Evolutionary conservation across 2,797 vertebrate genomes (phyloP).

Genomic region (Gymnopithys bicolor): DNA sequence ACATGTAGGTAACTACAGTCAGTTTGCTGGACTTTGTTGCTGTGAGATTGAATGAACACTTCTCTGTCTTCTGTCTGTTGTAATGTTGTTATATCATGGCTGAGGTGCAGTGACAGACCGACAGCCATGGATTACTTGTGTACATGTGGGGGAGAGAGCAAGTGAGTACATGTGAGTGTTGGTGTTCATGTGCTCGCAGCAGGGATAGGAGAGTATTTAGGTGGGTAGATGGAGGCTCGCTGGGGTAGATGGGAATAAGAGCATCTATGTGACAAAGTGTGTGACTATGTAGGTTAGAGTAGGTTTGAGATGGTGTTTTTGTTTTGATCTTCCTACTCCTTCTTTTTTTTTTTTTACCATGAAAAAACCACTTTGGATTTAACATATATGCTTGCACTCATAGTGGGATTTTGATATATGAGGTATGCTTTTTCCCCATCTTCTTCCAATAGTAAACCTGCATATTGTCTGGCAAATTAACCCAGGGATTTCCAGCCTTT

Average conservation of each 20-base stretch:
- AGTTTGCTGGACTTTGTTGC: neutral
- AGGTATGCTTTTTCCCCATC: neutral
- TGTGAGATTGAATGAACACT: neutral
- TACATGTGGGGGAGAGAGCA: neutral
- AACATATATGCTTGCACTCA: neutral
- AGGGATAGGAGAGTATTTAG: neutral
- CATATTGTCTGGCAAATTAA: neutral
- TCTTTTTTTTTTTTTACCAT: neutral
- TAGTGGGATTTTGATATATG: neutral
- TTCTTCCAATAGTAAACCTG: neutral
- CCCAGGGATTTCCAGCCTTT: neutral
- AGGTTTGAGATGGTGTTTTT: conserved; percentile 7
- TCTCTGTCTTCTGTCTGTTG: neutral
- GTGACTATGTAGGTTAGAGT: conserved; percentile 8
- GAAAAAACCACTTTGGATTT: neutral
- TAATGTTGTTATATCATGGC: neutral
- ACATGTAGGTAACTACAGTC: neutral
- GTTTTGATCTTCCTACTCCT: conserved; percentile 35
- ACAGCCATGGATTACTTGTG: neutral
- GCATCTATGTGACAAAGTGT: neutral
- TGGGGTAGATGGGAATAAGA: neutral
- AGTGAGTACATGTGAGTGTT: neutral
- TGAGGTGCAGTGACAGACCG: neutral
- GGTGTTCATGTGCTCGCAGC: neutral
- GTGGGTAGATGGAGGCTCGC: neutral